phyloP scores from a whole-genome alignment of 2,113 vertebrate genomes.

The Heterocephalus glaber region DNA sequence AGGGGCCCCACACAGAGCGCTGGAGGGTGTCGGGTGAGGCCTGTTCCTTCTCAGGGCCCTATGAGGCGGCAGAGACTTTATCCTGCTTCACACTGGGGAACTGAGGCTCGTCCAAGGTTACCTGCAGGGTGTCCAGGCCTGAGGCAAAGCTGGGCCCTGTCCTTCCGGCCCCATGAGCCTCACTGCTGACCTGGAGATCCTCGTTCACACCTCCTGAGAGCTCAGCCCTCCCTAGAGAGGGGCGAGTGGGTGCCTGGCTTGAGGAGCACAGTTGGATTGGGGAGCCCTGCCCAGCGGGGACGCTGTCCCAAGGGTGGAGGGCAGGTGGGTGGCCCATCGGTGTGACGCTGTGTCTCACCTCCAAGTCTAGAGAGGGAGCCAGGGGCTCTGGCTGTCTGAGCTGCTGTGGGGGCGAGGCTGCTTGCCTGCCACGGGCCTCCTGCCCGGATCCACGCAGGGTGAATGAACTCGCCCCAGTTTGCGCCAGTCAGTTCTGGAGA shows the following conservation, averaged over 20 bases:
- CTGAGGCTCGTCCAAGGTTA: not conserved
- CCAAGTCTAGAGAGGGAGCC: not conserved
- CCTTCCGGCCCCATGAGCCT: rapidly evolving
- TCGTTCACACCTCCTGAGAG: not conserved
- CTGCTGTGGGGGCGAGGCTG: not conserved
- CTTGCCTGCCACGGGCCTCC: not conserved
- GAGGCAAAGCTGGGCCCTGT: not conserved
- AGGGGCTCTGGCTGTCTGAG: not conserved
- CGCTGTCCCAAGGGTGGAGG: not conserved
- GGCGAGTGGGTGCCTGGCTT: not conserved
- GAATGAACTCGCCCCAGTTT: conserved; percentile 41
- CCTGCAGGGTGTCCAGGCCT: rapidly evolving
- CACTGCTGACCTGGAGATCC: not conserved
- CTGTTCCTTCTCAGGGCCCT: not conserved
- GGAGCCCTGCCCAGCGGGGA: not conserved
- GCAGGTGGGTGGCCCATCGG: not conserved
- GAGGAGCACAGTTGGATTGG: too few species aligned
- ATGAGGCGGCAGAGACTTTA: not conserved
- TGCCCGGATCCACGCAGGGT: conserved; percentile 61
- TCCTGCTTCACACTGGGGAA: not conserved
- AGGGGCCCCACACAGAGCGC: rapidly evolving
- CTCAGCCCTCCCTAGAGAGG: not conserved
- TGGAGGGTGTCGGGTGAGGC: not conserved
- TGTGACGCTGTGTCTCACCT: not conserved
- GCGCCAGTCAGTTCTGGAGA: conserved; percentile 53